Base-by-base conservation (phyloP, 2,797 vertebrate species). In the Nannoperca obscura region DNA sequence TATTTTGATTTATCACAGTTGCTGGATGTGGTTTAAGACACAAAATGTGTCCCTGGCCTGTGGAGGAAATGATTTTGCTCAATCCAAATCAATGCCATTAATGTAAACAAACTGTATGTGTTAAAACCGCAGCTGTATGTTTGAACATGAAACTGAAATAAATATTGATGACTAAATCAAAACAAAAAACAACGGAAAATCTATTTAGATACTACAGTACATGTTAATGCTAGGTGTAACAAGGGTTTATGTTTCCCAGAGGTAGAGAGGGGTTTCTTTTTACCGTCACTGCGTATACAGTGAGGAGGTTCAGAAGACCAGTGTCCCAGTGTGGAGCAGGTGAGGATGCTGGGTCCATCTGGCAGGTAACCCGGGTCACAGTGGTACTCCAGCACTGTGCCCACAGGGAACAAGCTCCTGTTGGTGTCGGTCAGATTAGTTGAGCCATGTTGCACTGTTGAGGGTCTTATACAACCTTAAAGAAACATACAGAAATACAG, bases 301-400 rank as follows among this genome's bases (percentile, higher is more conserved):
- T 74, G 93, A 72, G 95, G 94, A 38, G 93, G 91, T 61, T 92
- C 90, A 11, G 92, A 88, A 42, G 95, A 92, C 95, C 95, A 96
- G 76, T 68, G 85, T 62, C 93, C 94, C 47, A 88, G 77, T 47
- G 86, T 4, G 44, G 83, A 87, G 82, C 95, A 96, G 74, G 86
- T 89, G 78, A 95, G 87, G 67, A 88, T 82, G 71, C 65, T 91
- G 68, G 88, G 80, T 62, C 94, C 95, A 0, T 90, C 93, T 13
- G 93, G 81, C 67, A 93, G n/a, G 88, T 93, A 95, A 78, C 93
- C 92, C 1, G 86, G 82, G 57, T 95, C 93, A 87, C 95, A 96
- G 85, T 71, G 86, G 83, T 95, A 95, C 81, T 93, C 88, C 20
- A 96, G 90, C 11, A 90, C 86, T 1, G 94, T 93, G 69, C 93